Base-by-base conservation (phyloP, 23 tunicate genomes). In the Ascidia mentula region DNA sequence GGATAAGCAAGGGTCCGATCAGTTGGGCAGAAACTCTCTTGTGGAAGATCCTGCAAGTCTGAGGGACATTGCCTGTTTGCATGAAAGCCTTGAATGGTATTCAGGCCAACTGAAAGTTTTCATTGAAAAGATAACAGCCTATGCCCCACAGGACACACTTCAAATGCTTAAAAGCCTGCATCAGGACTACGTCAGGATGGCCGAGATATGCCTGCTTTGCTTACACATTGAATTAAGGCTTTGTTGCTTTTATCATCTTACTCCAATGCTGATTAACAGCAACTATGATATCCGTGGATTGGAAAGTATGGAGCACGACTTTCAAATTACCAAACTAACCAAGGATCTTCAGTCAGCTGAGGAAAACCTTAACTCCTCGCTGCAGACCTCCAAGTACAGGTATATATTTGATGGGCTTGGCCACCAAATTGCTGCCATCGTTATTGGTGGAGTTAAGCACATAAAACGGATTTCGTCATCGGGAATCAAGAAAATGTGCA, bases 31-130 rank as follows among this genome's bases (percentile, higher is more conserved):
- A 37, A 80, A 70, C 28, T 40, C 73, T 22, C 72, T 89, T 17
- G 77, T 90, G 30, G 84, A 76, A 12, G 94, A 96, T 79, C 38
- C 83, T 15, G 81, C 85, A 0, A 93, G 92, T 45, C 77, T 96
- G 38, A 77, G 75, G 35, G 89, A 93, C 6, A 76, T 96, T 35
- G 99, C 94, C 0, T 84, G 89, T 60, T 71, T 96, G 53, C 97
- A 96, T 39, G 99, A 96, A 72, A 96, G 99, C 70, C 59, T 96
- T 12, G 97, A 96, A 71, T 96, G 99, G 99, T 80, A 91, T 76
- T 76, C 93, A 12, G 59, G 59, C 9, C 82, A 92, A 34, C 83
- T 96, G 69, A 59, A 69, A 37, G 31, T 69, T 6, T 80, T 93
- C 72, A 46, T 88, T 30, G 69, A 74, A 2, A 79, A 76, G 36